Base-by-base conservation (phyloP, 2,797 vertebrate species). In the Rhyacichthys aspro region DNA sequence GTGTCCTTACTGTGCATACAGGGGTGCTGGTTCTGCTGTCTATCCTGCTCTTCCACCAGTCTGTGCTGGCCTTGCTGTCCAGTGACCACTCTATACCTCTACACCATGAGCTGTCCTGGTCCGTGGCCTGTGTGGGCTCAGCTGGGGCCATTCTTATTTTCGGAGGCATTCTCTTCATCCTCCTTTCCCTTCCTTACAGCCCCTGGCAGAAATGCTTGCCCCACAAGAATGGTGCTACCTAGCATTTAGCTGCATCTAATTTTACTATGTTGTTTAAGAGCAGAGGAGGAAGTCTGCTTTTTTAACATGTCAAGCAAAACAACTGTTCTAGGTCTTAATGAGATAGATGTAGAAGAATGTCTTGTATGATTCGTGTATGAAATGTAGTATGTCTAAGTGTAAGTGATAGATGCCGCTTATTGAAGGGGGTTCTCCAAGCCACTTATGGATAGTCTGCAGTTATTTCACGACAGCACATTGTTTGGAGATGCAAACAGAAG, bases 31-130 rank as follows among this genome's bases (percentile, higher is more conserved):
- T 96, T 3, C 80, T 96, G 9, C 60, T 94, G 43, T 93, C 93
- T 14, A 82, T 97, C 67, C 75, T 93, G 74, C 78, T 95, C 33
- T 97, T 97, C 87, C 94, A 95, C 74, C 94, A 94, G 66, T 94
- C 95, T 0, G 91, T 96, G 6, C 61, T 85, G 48, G 91, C 89
- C 15, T 72, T 96, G 43, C 70, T 97, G 72, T 87, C 83, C 76
- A 93, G 89, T 2, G 91, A 93, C 63, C 83, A 89, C 78, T 81
- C 89, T 0, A 66, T 94, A 43, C 91, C 92, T 0, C 86, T 96
- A 45, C 83, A 93, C 73, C 93, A 95, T 0, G 91, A 94, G 58
- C 91, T 96, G 62, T 94, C 95, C 63, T 96, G 95, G 95, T 97
- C 95, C 0, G 90, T 95, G 76, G 91, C 90, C 47, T 97, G 94